A percentile compares a stretch with the other conserved stretches of the same genome.
Conservation (phyloP, 2,888 invertebrate genomes). For the Perithous albicinctus region DNA sequence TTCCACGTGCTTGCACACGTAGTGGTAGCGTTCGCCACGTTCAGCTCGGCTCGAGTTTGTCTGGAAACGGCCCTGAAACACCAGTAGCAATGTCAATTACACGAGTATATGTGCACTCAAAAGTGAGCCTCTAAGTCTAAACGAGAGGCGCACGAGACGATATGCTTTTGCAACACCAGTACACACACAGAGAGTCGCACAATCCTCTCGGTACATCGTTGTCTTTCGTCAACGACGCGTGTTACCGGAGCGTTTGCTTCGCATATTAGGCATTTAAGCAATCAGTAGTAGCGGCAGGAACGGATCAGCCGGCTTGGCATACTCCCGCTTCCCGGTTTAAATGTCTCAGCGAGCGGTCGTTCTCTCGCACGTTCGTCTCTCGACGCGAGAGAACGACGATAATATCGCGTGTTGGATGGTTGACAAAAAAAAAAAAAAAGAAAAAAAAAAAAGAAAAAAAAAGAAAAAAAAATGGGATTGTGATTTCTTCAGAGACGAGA, state of each 20-base stretch:
- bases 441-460: too few relatives aligned
- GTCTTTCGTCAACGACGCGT: constrained; percentile 29
- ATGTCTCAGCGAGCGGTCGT: constrained; percentile 6
- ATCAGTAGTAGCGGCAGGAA: constrained; percentile 57
- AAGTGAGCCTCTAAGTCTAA: constrained; percentile 43
- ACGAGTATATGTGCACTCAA: constrained; percentile 69
- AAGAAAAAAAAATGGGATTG: neutral
- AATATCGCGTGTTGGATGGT: neutral
- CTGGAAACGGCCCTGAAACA: constrained; percentile 76
- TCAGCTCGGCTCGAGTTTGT: constrained; percentile 43
- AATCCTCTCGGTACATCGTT: constrained; percentile 9
- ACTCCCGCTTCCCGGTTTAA: constrained; percentile 19
- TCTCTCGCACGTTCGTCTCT: constrained; percentile 38
- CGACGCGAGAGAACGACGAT: neutral
- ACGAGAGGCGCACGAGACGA: constrained; percentile 36
- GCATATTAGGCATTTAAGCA: constrained; percentile 71
- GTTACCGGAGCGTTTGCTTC: constrained; percentile 49
- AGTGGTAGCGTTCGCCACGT: constrained; percentile 36
- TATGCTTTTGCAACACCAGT: too few relatives aligned
- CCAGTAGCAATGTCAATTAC: constrained; percentile 80
- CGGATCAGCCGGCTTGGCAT: constrained; percentile 31
- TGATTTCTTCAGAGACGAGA: neutral
- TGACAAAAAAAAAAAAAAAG: neutral
- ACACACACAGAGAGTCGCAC: constrained; percentile 45
- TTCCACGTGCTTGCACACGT: constrained; percentile 30